Base-by-base conservation (phyloP, 2,888 invertebrate genomes). In the Tridacna gigas region DNA sequence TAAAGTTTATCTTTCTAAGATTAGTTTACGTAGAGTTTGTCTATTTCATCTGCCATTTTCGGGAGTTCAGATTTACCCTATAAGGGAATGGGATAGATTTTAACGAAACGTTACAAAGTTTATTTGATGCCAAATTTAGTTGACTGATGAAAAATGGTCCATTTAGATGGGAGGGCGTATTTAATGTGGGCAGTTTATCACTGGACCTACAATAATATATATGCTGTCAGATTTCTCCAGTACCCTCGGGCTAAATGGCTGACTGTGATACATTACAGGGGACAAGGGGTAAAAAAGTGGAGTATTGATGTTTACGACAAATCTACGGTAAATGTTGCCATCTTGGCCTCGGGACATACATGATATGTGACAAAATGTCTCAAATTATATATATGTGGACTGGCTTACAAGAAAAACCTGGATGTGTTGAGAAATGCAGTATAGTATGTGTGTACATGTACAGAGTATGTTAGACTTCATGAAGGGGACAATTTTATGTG, bases 291-390 rank as follows among this genome's bases (percentile, higher is more conserved):
- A 26, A 71, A 71, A 71, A 71, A 48, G 18, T 22, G 63, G 63
- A 63, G 71, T 71, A 71, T 71, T 71, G 71, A 71, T 71, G 71
- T 71, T 71, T 71, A 71, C 71, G 71, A 71, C 71, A 71, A 51
- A 48, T 47, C 71, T 25, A 71, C 26, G 71, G 51, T 71, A 26
- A 71, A 71, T 48, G 71, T 71, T 71, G 22, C 71, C 47, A 25
- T 48, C 67, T 79, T 79, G 79, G 73, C 79, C 79, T 79, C 25
- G 26, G 79, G 79, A 73, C 79, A 73, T 47, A 79, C 79, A 79
- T 73, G 79, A 79, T 79, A 79, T 73, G 79, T 79, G 79, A 73
- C 79, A 79, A 71, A 79, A 79, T 71, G 65, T 74, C 74, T 60
- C 48, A 45, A 79, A 73, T 79, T 79, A 79, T 79, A 66, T 79